Conservation (phyloP, 2,113 vertebrate species). For the Arothron firmamentum region DNA sequence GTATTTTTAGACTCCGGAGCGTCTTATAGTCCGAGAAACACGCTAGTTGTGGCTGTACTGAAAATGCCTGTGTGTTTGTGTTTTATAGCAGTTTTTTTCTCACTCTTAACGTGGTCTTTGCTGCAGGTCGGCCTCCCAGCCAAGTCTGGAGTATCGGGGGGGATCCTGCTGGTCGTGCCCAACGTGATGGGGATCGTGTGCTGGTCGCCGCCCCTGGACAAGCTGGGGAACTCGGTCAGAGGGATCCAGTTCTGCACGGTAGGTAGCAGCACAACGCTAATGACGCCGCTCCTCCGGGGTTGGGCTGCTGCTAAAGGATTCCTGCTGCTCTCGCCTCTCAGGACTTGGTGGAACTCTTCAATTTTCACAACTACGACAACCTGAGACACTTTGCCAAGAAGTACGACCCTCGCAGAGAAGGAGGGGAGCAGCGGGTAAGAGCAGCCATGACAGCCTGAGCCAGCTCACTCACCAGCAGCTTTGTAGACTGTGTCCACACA, state of each 20-base stretch:
- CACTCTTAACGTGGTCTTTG: neutral
- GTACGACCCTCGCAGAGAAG: conserved; percentile 94
- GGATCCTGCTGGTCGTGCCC: conserved; percentile 95
- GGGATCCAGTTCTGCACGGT: conserved; percentile 98
- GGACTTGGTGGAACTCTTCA: conserved; percentile 95
- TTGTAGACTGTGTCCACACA: neutral
- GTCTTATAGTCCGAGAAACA: too few species aligned
- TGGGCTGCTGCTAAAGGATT: too few species aligned
- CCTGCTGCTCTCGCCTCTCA: conserved; percentile 54
- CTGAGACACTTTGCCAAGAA: conserved; percentile 97
- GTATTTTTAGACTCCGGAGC: too few species aligned
- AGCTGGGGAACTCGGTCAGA: conserved; percentile 95
- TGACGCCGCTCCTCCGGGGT: too few species aligned
- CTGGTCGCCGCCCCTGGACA: conserved; percentile 97
- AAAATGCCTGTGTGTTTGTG: neutral
- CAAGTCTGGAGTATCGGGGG: conserved; percentile 95
- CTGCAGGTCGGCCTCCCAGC: conserved; percentile 93
- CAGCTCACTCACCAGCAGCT: too few species aligned
- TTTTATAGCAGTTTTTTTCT: too few species aligned
- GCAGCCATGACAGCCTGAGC: neutral
- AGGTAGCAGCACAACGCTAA: conserved; percentile 57
- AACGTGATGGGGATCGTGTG: conserved; percentile 99
- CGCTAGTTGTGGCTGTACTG: neutral
- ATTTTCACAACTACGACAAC: conserved; percentile 99
- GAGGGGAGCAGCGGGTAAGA: conserved; percentile 97